phyloP scores from a whole-genome alignment of 2,113 vertebrate genomes.

The Salvelinus fontinalis region DNA sequence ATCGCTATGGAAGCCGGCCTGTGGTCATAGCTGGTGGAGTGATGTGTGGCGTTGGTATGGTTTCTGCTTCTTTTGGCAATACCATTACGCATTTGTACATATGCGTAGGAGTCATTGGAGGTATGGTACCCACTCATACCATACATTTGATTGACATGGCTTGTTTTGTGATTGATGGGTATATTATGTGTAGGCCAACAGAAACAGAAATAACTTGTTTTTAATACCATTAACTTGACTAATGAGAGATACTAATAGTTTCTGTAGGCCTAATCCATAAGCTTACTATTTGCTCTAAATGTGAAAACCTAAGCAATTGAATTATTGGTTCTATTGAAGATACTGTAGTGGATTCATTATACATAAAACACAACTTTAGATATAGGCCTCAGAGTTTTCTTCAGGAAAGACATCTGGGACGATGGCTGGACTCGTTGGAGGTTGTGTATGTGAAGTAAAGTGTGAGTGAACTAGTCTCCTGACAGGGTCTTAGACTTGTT shows the following conservation, averaged over 20 bases:
- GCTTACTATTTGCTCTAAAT: no score
- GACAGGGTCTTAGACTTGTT: slow-evolving; percentile 11
- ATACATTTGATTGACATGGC: not conserved
- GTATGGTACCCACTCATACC: slow-evolving; percentile 70
- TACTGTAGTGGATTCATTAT: not conserved
- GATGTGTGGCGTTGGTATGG: slow-evolving; percentile 76
- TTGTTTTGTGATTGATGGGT: not conserved
- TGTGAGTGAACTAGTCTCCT: slow-evolving; percentile 1
- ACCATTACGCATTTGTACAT: slow-evolving; percentile 81
- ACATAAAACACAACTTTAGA: not conserved
- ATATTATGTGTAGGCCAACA: not conserved
- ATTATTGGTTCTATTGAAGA: not conserved
- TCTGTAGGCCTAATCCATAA: no score
- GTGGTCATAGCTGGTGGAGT: slow-evolving; percentile 80
- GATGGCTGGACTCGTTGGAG: not conserved
- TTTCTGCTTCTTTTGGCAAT: slow-evolving; percentile 76
- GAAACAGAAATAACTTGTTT: no score
- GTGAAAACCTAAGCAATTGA: no score
- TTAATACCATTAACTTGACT: no score
- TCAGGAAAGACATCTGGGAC: not conserved
- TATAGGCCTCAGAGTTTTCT: not conserved
- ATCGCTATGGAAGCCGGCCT: slow-evolving; percentile 78
- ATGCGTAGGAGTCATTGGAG: slow-evolving; percentile 79
- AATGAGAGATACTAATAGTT: no score
- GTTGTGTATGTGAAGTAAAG: not conserved